Base-by-base conservation (phyloP, 2,797 vertebrate genomes). In the Melanotaenia maccullochi region DNA sequence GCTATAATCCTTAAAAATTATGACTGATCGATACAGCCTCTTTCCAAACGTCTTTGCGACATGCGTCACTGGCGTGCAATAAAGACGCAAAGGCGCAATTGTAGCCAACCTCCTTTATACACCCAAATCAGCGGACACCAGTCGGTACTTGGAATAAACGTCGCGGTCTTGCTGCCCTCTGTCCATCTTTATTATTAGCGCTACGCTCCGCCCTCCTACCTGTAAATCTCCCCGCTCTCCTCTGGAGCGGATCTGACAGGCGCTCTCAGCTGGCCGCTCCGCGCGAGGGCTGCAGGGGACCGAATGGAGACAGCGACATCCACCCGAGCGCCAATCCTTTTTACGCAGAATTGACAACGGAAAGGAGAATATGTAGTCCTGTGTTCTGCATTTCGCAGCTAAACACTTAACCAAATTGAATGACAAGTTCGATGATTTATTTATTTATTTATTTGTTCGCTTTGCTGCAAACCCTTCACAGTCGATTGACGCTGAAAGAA, bases 201-300 rank as follows among this genome's bases (percentile, higher is more conserved):
- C 75, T 54, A 84, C 36, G 91, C 93, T 88, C 93, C 93, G 85
- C 94, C 94, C 85, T 75, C 88, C 90, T 92, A 95, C 95, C 94
- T 95, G 93, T 93, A 90, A 90, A 93, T 92, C 90, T 89, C 81
- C 78, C 83, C 66, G 66, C 87, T 87, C 71, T 82, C 86, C 82
- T 87, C 80, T 75, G 85, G 84, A 89, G 82, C 90, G 75, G 85
- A 86, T 83, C 91, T 91, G 92, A 91, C 93, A 90, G 87, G 82
- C 88, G 74, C 87, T 59, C 85, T 90, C 91, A 88, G 89, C 89
- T 90, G 91, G 88, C 84, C 59, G 86, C 88, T 76, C 69, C 20
- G 85, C 76, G 83, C 79, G 85, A 86, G 80, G 82, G 84, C 88
- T 87, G 89, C 85, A 73, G 88, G 87, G 79, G 80, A 85, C 81